Base-by-base conservation (phyloP, 37 sponge, comb jelly and placozoan genomes). In the Halichondria panicea region DNA sequence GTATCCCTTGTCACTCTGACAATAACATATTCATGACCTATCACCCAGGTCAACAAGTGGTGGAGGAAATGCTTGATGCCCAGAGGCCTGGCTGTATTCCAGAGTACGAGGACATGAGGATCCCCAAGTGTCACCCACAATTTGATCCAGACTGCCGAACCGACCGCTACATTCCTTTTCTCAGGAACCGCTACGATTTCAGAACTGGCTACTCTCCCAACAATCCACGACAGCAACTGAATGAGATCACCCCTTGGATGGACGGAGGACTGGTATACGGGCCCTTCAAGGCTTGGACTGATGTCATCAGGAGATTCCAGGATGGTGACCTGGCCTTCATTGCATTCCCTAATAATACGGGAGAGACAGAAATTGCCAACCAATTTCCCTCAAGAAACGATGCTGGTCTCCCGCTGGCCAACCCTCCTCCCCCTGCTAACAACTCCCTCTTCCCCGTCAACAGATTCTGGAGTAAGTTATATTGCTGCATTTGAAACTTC, bases 201-300 rank as follows among this genome's bases (percentile, higher is more conserved):
- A 28, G 77, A 2, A 93, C 95, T 36, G 98, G 98, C 24, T 87
- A 91, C 61, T 40, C 66, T 33, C 94, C 98, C 11, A 85, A 92
- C 71, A 85, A 77, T 24, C 98, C 98, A 0, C 71, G 98, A 40
- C 63, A 81, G 87, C 98, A 97, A 89, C 79, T 97, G 76, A 97
- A 97, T 53, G 93, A 94, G 60, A 94, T 97, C 71, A 94, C 92
- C 12, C 95, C 98, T 0, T 97, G 92, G 90, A 73, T 97, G 28
- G 98, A 97, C 63, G 98, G 92, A 5, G 90, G 92, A 3, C 83
- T 94, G 27, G 76, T 97, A 63, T 97, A 97, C 55, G 98, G 98
- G 25, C 77, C 86, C 18, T 73, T 76, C 71, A 97, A 97, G 83
- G 92, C 92, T 4, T 97, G 98, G 98, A 86, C 93, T 0, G 98